Evolutionary conservation across 2,113 vertebrate species (phyloP).

Genomic region (Actinemys pallida): DNA sequence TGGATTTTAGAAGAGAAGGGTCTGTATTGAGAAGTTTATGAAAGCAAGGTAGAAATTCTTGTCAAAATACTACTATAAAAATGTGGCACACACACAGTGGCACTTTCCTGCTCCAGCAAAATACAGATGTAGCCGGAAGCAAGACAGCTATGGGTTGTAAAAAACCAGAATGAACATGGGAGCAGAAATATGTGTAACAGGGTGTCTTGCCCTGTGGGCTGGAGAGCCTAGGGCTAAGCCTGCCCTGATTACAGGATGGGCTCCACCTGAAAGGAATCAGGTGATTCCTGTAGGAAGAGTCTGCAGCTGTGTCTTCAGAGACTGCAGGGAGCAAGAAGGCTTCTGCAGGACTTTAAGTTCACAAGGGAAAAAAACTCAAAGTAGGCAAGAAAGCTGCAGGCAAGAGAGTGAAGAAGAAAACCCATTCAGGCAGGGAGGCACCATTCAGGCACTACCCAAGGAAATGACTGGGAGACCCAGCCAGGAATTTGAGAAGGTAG

Average conservation of each 20-base stretch:
- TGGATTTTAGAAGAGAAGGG: not conserved
- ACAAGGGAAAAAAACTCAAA: not conserved
- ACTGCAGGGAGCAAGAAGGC: not conserved
- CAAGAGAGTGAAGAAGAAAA: not conserved
- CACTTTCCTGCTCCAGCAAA: not conserved
- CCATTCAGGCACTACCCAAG: not conserved
- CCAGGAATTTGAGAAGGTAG: not conserved
- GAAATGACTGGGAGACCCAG: not conserved
- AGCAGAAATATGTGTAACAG: not conserved
- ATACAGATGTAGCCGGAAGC: not conserved
- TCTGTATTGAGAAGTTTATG: not conserved
- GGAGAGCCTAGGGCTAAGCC: not conserved
- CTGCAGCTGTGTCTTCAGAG: not conserved
- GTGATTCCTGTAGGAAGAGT: not conserved
- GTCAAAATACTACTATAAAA: not conserved
- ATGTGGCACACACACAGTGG: rapidly evolving
- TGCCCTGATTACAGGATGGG: not conserved
- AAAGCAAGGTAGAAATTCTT: rapidly evolving
- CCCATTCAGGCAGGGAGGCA: not conserved
- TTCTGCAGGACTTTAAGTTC: not conserved
- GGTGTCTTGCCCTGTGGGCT: not conserved
- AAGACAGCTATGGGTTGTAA: not conserved
- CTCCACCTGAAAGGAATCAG: not conserved
- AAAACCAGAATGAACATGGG: no score
- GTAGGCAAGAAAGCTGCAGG: not conserved